Evolutionary conservation across 2,113 vertebrate genomes (phyloP), one percentile per base, ranked within the genome.

Genomic region (Sander vitreus): DNA sequence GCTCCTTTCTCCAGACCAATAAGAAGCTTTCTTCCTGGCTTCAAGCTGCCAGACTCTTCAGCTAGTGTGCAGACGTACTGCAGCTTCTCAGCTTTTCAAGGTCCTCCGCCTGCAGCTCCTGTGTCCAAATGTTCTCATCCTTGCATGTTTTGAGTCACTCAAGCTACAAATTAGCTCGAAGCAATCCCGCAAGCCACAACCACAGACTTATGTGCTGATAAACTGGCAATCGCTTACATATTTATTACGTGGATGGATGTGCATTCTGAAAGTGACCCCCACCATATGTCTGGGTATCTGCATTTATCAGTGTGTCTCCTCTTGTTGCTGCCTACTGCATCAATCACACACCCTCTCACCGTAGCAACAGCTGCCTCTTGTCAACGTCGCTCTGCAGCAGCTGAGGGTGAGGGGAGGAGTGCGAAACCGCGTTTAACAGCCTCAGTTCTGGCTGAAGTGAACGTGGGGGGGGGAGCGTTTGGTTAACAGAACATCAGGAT

Each of bases 401-500:
- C 91, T 90, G 92, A 88, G 82, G 72, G 59, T 30, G 60, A 80
- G 72, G 82, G 88, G 84, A 71, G 81, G 85, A 77, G 90, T 81
- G 81, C 71, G 55, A 86, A 83, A 83, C 83, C 53, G 19, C 65
- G 47, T 85, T 92, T 86, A 89, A 90, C 84, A 84, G 77, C 87
- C 81, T 69, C 19, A 25, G 72, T 88, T 84, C 78, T 88, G 76
- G 73, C 68, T 25, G 63, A 77, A 25, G 53, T 63, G 72, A 75
- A 18, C 1, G 14, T 21, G 45, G 59, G 36, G 57, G 3, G 14
- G 65, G 59, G 68, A 65, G 51, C 70, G 71, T 4, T 64, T 59
- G 72, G 83, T 80, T 62, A 71, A 78, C 51, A 62, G 79, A 91
- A 93, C 93, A 95, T 95, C 91, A 93, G 95, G 93, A 93, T 94